These are phyloP conservation scores for Patella vulgata DNA, from an alignment of 1,140 invertebrate genomes.

Conservation along the genomic window DNA sequence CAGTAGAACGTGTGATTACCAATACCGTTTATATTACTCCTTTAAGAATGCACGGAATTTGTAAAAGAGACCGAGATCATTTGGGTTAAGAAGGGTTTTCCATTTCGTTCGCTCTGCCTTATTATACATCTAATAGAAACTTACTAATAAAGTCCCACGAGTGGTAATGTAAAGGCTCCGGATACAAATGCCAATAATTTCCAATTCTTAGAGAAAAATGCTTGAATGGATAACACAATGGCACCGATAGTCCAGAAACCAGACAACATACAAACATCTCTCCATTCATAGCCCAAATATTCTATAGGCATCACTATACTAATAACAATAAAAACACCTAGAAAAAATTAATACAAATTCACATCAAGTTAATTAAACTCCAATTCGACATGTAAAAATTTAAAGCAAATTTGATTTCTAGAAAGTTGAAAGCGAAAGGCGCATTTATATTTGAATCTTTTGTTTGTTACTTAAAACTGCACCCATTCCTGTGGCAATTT, in stretches of 20 bases:
- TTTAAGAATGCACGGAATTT: too few relatives aligned
- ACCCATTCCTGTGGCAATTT: too few relatives aligned
- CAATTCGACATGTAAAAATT: neutral
- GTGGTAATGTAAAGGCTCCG: constrained; percentile 41
- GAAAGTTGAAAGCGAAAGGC: too few relatives aligned
- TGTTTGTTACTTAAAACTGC: too few relatives aligned
- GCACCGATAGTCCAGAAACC: constrained; percentile 51
- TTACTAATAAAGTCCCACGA: constrained; percentile 56
- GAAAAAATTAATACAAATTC: constrained; percentile 7
- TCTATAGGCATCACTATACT: constrained; percentile 50
- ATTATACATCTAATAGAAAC: constrained; percentile 33
- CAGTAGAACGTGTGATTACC: too few relatives aligned
- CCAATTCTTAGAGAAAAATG: constrained; percentile 47
- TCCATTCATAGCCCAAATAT: constrained; percentile 48
- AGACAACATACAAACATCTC: constrained; percentile 51
- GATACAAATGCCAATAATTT: constrained; percentile 48
- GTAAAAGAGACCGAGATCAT: too few relatives aligned
- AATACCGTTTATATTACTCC: too few relatives aligned
- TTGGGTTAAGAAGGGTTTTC: too few relatives aligned
- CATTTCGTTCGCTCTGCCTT: too few relatives aligned
- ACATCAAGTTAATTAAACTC: neutral
- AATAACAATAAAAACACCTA: constrained; percentile 50
- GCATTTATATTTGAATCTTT: too few relatives aligned
- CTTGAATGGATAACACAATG: constrained; percentile 41
- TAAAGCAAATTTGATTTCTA: too few relatives aligned